Evolutionary conservation across 2,888 invertebrate genomes (phyloP).

Genomic region (Pterostichus madidus): DNA sequence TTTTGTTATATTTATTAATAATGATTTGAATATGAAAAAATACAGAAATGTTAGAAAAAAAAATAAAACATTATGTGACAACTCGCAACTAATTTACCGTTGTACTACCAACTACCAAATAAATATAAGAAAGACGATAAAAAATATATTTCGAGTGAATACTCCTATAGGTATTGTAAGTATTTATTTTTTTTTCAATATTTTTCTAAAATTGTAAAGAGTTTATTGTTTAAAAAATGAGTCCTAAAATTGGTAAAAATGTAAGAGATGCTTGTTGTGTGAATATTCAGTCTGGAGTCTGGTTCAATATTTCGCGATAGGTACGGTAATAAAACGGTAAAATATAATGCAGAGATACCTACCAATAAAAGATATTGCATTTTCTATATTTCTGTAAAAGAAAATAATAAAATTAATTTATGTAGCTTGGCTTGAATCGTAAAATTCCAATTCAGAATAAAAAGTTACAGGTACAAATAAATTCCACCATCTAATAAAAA

Average conservation of each 20-base stretch:
- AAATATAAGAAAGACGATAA: too few species aligned
- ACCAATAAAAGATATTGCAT: constrained; percentile 50
- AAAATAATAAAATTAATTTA: constrained; percentile 54
- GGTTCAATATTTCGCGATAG: constrained; percentile 38
- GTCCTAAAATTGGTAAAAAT: not conserved
- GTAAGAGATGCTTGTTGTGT: not conserved
- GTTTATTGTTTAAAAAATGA: too few species aligned
- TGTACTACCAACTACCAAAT: too few species aligned
- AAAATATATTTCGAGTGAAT: too few species aligned
- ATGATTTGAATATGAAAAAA: too few species aligned
- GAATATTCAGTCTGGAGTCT: not conserved
- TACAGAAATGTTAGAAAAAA: too few species aligned
- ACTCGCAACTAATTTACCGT: too few species aligned
- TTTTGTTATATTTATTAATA: too few species aligned
- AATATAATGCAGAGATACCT: constrained; percentile 42
- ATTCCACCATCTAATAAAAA: constrained; percentile 48
- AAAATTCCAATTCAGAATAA: constrained; percentile 33
- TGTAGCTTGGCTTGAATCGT: constrained; percentile 32
- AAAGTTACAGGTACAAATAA: constrained; percentile 50
- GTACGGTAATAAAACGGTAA: constrained; percentile 36
- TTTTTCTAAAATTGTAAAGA: too few species aligned
- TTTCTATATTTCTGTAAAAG: constrained; percentile 51
- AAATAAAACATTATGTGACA: too few species aligned
- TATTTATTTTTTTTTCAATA: too few species aligned
- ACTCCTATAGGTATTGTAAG: too few species aligned